Percentiles rank a stretch among this genome's conserved stretches.
Evolutionary conservation across 2,113 vertebrate species (phyloP).

Genomic region (Cepphus grylle): DNA sequence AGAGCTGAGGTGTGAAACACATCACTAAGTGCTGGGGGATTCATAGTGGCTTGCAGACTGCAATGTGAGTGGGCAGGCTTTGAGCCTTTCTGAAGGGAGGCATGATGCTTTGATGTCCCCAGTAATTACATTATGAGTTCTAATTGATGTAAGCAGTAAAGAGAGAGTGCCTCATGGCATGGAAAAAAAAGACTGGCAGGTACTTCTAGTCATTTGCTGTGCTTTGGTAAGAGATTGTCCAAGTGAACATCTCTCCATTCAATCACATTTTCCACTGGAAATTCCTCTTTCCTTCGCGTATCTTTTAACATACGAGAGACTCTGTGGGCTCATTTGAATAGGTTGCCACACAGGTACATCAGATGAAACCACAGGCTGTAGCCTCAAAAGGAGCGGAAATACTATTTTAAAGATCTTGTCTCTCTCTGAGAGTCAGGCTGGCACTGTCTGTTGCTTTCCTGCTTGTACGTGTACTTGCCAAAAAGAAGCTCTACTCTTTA

Average conservation of each 20-base stretch:
- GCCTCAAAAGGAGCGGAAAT: conserved; percentile 52
- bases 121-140: conserved; percentile 36
- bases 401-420: conserved; percentile 46
- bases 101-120: conserved; percentile 35
- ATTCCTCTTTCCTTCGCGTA: conserved; percentile 25
- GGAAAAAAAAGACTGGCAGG: conserved; percentile 49
- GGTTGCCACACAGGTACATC: conserved; percentile 54
- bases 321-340: conserved; percentile 38
- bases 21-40: background rate
- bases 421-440: conserved; percentile 12
- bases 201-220: background rate
- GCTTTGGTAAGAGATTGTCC: conserved; percentile 42
- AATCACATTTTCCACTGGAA: conserved; percentile 70
- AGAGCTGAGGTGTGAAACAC: conserved; percentile 12
- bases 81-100: conserved; percentile 6
- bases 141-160: conserved; percentile 46
- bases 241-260: conserved; percentile 54
- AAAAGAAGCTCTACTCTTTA: background rate
- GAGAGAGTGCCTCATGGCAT: conserved; percentile 27
- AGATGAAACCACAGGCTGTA: conserved; percentile 53
- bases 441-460: conserved; percentile 14
- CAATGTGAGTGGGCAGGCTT: conserved; percentile 33
- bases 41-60: conserved; percentile 26
- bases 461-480: background rate
- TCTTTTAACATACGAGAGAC: background rate